Evolutionary conservation across 2,888 invertebrate genomes (phyloP), one percentile per base, ranked within the genome.

Genomic region (Pseudolycoriella hygida): DNA sequence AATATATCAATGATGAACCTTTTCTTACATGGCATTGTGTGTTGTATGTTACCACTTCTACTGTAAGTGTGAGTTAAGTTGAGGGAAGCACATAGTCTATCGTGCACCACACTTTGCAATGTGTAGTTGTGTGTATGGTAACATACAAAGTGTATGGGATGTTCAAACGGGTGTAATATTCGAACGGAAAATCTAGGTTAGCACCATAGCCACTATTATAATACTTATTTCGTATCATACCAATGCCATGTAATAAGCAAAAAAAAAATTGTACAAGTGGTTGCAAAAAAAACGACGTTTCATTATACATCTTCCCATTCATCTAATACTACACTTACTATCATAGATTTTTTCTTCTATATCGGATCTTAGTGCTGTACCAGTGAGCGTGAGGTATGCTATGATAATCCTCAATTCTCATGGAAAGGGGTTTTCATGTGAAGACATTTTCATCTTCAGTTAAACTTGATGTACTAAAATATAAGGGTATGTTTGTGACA

Each of bases 401-500:
- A 25, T 25, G 25, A 25, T 25, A 25, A 25, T 25, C 25, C 25
- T 4, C 25, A 25, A 25, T 25, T 8, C 25, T 25, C 25, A 25
- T 25, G 34, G 15, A 34, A 34, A 34, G 34, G 15, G 34, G 34
- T 34, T 34, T 34, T 34, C 12, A 14, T 34, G 12, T 14, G 34
- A 34, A 34, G 34, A 34, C 34, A 34, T 34, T 12, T 34, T 34
- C 34, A 34, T 34, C 34, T 34, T 34, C 34, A 34, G 34, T 14
- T 34, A 12, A 34, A 34, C 34, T 34, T 34, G 34, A 34, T 34
- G 34, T 34, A 34, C 34, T 34, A 34, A 34, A 34, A 34, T 38
- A 38, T 40, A 19, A 42, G 42, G 42, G 42, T 42, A 42, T 42
- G 42, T 42, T 42, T 42, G 42, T 42, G 42, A 42, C 42, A 20